phyloP scores from a whole-genome alignment of 2,888 invertebrate genomes.

The Drosophila testacea region DNA sequence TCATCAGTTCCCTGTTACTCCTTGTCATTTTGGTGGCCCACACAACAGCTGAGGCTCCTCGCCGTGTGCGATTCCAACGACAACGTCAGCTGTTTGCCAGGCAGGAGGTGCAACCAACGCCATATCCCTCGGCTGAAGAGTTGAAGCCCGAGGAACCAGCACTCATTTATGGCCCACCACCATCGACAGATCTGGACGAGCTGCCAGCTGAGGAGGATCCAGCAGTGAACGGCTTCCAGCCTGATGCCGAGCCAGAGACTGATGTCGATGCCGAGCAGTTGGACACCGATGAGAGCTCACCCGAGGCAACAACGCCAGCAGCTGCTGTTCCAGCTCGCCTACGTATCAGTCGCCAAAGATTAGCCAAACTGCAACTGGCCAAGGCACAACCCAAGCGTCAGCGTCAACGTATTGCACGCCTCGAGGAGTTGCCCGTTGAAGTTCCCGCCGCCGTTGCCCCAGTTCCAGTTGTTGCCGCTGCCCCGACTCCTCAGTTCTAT shows the following conservation, averaged over 20 bases:
- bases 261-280: conserved; percentile 62
- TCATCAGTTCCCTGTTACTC: conserved; percentile 50
- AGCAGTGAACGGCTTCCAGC: conserved; percentile 53
- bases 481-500: conserved; percentile 61
- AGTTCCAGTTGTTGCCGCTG: conserved; percentile 39
- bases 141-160: conserved; percentile 76
- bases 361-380: conserved; percentile 58
- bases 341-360: conserved; percentile 50
- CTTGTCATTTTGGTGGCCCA: conserved; percentile 55
- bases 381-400: conserved; percentile 45
- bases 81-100: conserved; percentile 63
- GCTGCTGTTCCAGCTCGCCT: conserved; percentile 52
- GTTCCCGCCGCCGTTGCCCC: conserved; percentile 37
- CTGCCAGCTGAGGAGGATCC: conserved; percentile 56
- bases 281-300: conserved; percentile 57
- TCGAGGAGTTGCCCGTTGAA: conserved; percentile 58
- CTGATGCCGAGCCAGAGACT: conserved; percentile 47
- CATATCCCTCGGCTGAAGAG: conserved; percentile 77
- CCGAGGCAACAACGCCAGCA: conserved; percentile 58
- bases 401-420: conserved; percentile 58
- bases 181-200: conserved; percentile 54
- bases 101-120: conserved; percentile 70
- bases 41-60: conserved; percentile 49
- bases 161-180: conserved; percentile 78
- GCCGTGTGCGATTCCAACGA: conserved; percentile 46